Conservation (phyloP, 2,888 invertebrate genomes). For the Lacanobia oleracea region DNA sequence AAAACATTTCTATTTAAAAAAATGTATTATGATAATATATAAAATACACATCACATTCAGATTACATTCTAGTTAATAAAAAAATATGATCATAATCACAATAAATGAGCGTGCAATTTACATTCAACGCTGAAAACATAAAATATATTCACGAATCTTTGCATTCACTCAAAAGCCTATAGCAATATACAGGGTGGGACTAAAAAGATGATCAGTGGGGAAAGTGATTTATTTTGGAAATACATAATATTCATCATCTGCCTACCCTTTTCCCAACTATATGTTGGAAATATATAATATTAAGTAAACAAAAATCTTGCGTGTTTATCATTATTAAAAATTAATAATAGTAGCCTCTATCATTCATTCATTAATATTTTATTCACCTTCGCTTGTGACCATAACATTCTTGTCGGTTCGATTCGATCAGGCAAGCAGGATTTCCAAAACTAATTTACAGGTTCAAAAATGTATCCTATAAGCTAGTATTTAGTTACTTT, state of each 20-base stretch:
- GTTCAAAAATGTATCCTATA: not conserved
- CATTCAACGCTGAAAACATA: constrained; percentile 25
- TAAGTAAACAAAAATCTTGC: no score
- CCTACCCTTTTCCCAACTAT: no score
- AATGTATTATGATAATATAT: no score
- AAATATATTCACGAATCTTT: constrained; percentile 37
- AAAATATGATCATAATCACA: constrained; percentile 32
- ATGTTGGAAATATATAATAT: no score
- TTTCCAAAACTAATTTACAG: not conserved
- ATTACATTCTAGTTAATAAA: constrained; percentile 34
- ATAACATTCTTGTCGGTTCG: not conserved
- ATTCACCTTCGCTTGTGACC: not conserved
- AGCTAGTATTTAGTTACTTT: no score
- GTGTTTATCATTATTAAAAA: no score
- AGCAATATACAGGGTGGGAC: constrained; percentile 21
- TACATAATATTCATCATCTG: no score
- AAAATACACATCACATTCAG: constrained; percentile 11
- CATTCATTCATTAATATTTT: no score
- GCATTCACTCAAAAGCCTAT: constrained; percentile 24
- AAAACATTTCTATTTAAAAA: no score
- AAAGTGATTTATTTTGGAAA: no score
- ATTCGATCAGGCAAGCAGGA: no score
- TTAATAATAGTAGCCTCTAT: no score
- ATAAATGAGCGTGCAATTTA: constrained; percentile 50
- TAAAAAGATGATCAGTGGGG: not conserved